Conservation (phyloP, 1,140 invertebrate species). For the Pseudobourletiella spinata region DNA sequence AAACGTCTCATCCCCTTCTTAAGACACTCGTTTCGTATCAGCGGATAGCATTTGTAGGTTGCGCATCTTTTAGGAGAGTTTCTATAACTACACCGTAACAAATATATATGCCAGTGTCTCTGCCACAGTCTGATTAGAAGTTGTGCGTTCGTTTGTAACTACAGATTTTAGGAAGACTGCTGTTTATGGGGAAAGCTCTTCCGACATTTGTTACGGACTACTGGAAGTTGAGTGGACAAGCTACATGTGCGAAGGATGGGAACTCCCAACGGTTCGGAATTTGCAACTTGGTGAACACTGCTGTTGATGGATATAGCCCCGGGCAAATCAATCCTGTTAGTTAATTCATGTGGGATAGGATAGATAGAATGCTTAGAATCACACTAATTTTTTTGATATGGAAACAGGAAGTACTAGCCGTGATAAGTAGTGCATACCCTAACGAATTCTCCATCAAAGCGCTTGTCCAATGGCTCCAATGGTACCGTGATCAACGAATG, state of each 20-base stretch:
- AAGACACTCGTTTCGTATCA: background rate
- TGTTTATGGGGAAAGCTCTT: background rate
- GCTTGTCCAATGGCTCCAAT: background rate
- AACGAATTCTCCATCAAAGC: background rate
- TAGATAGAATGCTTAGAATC: background rate
- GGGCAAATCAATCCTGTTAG: background rate
- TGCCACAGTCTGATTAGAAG: too few relatives aligned
- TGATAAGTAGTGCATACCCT: background rate
- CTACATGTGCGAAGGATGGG: background rate
- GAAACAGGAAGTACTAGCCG: background rate
- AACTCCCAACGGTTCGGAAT: background rate
- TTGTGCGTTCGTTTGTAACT: too few relatives aligned
- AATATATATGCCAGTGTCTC: too few relatives aligned
- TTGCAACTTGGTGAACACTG: background rate
- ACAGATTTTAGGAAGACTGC: background rate
- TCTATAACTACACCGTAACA: too few relatives aligned
- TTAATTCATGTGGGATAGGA: background rate
- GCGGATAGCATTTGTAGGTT: background rate
- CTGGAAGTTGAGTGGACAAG: background rate
- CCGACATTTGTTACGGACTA: background rate
- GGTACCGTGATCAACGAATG: background rate
- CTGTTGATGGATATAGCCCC: background rate
- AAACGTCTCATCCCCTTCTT: background rate
- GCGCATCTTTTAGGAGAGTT: background rate
- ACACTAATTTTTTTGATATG: background rate